Conservation (phyloP, 2,113 vertebrate species). For the Thymallus thymallus region DNA sequence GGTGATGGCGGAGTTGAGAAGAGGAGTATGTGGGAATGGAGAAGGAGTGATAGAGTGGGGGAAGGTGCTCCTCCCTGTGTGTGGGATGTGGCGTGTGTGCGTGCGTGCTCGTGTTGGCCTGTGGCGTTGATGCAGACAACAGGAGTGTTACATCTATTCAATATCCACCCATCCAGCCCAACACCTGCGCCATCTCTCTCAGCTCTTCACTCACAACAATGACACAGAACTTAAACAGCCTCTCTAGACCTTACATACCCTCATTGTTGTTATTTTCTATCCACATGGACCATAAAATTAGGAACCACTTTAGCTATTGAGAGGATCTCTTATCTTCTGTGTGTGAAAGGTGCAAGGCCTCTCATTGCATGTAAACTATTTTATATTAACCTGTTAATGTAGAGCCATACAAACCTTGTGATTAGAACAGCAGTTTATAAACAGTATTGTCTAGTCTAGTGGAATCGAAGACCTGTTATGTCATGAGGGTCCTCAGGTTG, state of each 20-base stretch:
- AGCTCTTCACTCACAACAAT: background rate
- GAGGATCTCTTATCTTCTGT: background rate
- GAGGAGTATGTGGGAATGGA: slow-evolving; percentile 39
- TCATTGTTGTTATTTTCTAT: background rate
- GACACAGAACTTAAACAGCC: background rate
- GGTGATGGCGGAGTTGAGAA: background rate
- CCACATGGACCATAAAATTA: background rate
- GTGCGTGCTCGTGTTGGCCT: background rate
- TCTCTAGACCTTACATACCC: background rate
- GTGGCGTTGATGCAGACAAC: slow-evolving; percentile 27
- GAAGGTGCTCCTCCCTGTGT: slow-evolving; percentile 44
- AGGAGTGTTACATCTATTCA: slow-evolving; percentile 25
- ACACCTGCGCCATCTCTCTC: background rate
- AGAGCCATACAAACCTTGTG: too few relatives aligned
- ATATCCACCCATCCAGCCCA: background rate
- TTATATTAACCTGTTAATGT: too few relatives aligned
- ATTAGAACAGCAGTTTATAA: too few relatives aligned
- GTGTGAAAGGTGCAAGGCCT: too few relatives aligned
- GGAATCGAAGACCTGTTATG: background rate
- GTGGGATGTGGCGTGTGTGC: background rate
- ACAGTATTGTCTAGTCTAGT: too few relatives aligned
- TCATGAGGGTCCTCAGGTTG: background rate
- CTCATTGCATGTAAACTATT: background rate
- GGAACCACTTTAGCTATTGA: background rate
- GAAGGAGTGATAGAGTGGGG: too few relatives aligned